Evolutionary conservation across 2,113 vertebrate genomes (phyloP).

Genomic region (Mirza zaza): DNA sequence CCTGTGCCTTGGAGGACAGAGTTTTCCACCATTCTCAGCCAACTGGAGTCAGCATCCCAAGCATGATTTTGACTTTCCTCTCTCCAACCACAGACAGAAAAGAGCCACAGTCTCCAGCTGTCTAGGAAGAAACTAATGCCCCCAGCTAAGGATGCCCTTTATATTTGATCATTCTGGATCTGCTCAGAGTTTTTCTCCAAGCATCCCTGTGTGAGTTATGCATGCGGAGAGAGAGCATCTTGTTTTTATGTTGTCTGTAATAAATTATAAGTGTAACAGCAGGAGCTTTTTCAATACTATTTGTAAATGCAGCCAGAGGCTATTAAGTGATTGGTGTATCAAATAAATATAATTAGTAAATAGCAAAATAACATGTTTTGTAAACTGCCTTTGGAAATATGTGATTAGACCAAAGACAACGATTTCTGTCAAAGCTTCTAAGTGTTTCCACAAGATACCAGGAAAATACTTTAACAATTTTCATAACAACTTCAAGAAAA

Average conservation of each 20-base stretch:
- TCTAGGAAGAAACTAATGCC: not conserved
- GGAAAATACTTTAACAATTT: conserved; percentile 68
- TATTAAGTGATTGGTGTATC: conserved; percentile 80
- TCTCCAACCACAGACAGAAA: not conserved
- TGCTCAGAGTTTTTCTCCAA: conserved; percentile 3
- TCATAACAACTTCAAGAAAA: conserved; percentile 42
- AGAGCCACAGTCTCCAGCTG: not conserved
- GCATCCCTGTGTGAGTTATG: conserved; percentile 39
- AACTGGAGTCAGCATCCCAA: not conserved
- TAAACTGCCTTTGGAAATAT: conserved; percentile 77
- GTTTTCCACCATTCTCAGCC: not conserved
- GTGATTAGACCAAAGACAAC: conserved; percentile 77
- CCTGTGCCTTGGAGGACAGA: not conserved
- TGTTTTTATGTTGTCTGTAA: conserved; percentile 75
- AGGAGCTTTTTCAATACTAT: conserved; percentile 74
- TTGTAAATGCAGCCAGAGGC: conserved; percentile 79
- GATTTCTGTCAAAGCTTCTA: conserved; percentile 68
- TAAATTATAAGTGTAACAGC: conserved; percentile 77
- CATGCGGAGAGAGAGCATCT: conserved; percentile 63
- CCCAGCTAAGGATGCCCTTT: conserved; percentile 8
- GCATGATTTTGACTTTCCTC: not conserved
- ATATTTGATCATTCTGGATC: conserved; percentile 28
- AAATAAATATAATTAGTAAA: conserved; percentile 82
- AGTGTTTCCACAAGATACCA: conserved; percentile 75
- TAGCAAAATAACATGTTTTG: conserved; percentile 79